Percentiles rank a stretch among this genome's conserved stretches.
These are phyloP conservation scores for Colletes latitarsis DNA, from an alignment of 1,140 invertebrate genomes.

Conservation along the genomic window DNA sequence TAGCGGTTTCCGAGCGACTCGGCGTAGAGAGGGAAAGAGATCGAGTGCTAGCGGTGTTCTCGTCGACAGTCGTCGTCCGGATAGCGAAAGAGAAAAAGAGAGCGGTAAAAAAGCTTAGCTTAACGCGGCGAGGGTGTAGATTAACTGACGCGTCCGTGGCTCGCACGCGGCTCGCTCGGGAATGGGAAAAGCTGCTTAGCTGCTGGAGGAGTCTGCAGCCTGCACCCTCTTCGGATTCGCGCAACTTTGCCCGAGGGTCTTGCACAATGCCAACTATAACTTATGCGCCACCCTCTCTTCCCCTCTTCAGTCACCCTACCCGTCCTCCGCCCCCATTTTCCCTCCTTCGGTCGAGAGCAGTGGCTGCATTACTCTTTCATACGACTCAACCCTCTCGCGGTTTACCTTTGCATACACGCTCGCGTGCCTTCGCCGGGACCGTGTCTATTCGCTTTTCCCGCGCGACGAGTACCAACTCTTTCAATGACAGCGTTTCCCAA, in stretches of 20 bases:
- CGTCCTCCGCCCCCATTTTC: neutral
- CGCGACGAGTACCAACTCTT: neutral
- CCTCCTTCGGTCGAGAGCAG: constrained; percentile 7
- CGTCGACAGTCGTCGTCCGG: neutral
- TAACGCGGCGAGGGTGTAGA: constrained; percentile 44
- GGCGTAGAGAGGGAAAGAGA: constrained; percentile 2
- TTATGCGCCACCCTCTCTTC: constrained; percentile 50
- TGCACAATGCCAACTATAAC: constrained; percentile 69
- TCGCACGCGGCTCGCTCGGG: constrained; percentile 27
- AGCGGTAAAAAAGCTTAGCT: constrained; percentile 49
- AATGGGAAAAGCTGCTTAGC: constrained; percentile 44
- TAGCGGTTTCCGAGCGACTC: constrained; percentile 10
- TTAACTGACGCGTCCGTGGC: constrained; percentile 42
- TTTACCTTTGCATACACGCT: constrained; percentile 26
- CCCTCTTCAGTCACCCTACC: neutral
- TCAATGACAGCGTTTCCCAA: neutral
- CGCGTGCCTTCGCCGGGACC: neutral
- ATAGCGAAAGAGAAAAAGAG: neutral
- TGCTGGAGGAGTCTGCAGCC: constrained; percentile 24
- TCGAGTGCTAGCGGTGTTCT: neutral
- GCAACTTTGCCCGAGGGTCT: constrained; percentile 61
- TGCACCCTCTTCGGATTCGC: constrained; percentile 48
- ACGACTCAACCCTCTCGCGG: constrained; percentile 24
- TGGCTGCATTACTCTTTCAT: constrained; percentile 30
- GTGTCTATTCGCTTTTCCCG: constrained; percentile 14